Evolutionary conservation across 2,797 vertebrate species (phyloP), one percentile per base, ranked within the genome.

Genomic region (Anguilla obscura): DNA sequence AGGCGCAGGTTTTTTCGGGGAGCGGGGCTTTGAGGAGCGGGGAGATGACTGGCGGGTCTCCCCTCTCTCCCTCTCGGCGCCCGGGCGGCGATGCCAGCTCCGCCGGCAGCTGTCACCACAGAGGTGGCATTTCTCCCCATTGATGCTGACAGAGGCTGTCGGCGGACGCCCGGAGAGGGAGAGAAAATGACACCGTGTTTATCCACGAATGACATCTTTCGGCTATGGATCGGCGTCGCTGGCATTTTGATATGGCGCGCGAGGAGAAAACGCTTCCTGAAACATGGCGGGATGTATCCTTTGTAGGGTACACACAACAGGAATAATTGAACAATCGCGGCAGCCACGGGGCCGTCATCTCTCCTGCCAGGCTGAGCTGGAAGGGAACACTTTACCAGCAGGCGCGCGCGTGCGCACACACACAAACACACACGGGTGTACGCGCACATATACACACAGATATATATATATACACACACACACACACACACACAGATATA

Each of bases 101-200:
- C 96, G 96, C 95, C 97, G 96, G 97, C 96, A 97, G 97, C 98
- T 99, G 98, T 99, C 98, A 99, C 93, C 92, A 69, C 95, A 94
- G 95, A 97, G 97, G 97, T 97, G 97, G 96, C 96, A 97, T 97
- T 97, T 98, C 96, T 96, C 96, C 95, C 96, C 96, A 96, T 94
- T 95, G 96, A 96, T 93, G 96, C 97, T 98, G 98, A 98, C 97
- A 98, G 97, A 96, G 96, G 96, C 97, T 98, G 98, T 98, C 98
- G 96, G 95, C 93, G 95, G 95, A 94, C 96, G 96, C 96, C 95
- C 95, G 96, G 95, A 97, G 92, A 97, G 97, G 96, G 95, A 96
- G 97, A 96, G 95, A 97, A 96, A 97, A 96, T 98, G 97, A 98
- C 97, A 98, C 96, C 95, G 97, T 98, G 97, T 98, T 97, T 98